Evolutionary conservation across 2,888 invertebrate species (phyloP).

Genomic region (Gymnosoma rotundatum): DNA sequence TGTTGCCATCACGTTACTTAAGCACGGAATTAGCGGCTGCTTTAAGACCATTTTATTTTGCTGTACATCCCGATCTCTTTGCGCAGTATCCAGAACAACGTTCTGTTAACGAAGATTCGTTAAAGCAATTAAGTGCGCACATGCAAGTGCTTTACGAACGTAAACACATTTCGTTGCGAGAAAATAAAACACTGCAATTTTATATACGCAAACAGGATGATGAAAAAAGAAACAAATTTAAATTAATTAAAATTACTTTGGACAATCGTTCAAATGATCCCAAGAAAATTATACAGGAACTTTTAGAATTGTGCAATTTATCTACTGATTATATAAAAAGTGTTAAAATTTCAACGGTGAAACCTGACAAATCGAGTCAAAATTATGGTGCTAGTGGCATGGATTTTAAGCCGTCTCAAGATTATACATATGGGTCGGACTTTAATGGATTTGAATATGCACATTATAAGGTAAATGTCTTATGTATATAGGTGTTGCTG

Average conservation of each 20-base stretch:
- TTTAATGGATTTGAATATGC: constrained; percentile 76
- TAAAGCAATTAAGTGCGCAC: constrained; percentile 93
- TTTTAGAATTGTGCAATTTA: constrained; percentile 91
- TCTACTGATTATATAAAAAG: constrained; percentile 94
- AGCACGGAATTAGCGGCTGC: constrained; percentile 95
- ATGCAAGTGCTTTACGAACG: constrained; percentile 88
- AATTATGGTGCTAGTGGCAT: constrained; percentile 13
- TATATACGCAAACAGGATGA: constrained; percentile 86
- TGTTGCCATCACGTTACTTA: constrained; percentile 77
- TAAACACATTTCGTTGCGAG: constrained; percentile 81
- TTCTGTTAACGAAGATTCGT: constrained; percentile 94
- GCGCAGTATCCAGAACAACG: constrained; percentile 94
- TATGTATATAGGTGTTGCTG: neutral
- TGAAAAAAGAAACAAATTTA: constrained; percentile 84
- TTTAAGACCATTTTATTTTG: constrained; percentile 95
- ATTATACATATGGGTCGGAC: constrained; percentile 76
- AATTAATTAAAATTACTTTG: constrained; percentile 88
- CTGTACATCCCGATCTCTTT: constrained; percentile 97
- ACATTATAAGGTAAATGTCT: constrained; percentile 71
- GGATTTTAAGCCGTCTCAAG: constrained; percentile 74
- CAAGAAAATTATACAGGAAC: constrained; percentile 87
- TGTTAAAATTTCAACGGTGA: constrained; percentile 80
- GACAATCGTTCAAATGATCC: constrained; percentile 86
- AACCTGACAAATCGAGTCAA: neutral
- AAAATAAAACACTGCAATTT: constrained; percentile 87